Percentiles rank a stretch among this genome's conserved stretches.
phyloP scores from a whole-genome alignment of 2,113 vertebrate species.

The Phrynosoma platyrhinos region DNA sequence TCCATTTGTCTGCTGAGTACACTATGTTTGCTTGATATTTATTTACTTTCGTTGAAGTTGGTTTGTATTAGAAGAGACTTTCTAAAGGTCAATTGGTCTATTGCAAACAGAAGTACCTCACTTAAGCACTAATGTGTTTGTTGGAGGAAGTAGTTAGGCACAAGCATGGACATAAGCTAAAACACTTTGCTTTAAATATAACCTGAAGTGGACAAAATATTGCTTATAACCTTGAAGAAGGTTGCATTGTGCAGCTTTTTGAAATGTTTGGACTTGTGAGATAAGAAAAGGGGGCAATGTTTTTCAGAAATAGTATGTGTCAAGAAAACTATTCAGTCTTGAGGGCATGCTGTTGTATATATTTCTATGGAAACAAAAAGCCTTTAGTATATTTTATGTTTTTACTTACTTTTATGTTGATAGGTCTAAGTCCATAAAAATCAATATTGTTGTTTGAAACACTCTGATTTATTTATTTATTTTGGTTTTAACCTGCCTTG shows the following conservation, averaged over 20 bases:
- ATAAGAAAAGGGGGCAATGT: background rate
- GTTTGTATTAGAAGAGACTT: constrained; percentile 58
- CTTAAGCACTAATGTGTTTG: constrained; percentile 56
- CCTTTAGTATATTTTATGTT: background rate
- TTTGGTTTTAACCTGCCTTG: background rate
- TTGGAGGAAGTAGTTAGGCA: constrained; percentile 61
- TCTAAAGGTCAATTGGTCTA: constrained; percentile 64
- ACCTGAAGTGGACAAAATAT: constrained; percentile 58
- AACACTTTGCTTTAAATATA: constrained; percentile 66
- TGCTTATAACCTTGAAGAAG: constrained; percentile 44
- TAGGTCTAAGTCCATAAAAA: constrained; percentile 2
- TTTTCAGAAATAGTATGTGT: constrained; percentile 18
- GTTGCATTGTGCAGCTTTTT: background rate
- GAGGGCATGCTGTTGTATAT: background rate
- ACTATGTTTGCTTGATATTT: constrained; percentile 54
- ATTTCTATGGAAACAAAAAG: constrained; percentile 34
- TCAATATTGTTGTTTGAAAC: background rate
- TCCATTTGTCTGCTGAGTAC: constrained; percentile 44
- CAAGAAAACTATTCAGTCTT: background rate
- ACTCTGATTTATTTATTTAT: background rate
- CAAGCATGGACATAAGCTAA: constrained; percentile 50
- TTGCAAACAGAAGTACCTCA: constrained; percentile 20
- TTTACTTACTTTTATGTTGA: background rate
- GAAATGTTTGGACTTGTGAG: constrained; percentile 5
- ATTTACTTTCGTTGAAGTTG: constrained; percentile 60